A percentile compares a stretch with the other conserved stretches of the same genome.
phyloP scores from a whole-genome alignment of 1,140 invertebrate genomes.

The Caerostris darwini region DNA sequence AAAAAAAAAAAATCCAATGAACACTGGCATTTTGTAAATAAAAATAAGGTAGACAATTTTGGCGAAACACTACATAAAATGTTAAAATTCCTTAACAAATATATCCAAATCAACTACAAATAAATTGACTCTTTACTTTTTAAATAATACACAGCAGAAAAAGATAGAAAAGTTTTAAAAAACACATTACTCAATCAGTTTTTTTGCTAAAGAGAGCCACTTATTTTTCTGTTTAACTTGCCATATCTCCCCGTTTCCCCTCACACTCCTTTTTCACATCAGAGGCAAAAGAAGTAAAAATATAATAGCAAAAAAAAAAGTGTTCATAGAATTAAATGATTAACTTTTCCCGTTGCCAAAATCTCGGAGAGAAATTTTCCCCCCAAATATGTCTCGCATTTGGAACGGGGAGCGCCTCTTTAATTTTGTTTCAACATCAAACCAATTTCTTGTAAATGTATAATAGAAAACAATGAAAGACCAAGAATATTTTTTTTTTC shows the following conservation, averaged over 20 bases:
- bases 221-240: slow-evolving; percentile 75
- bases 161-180: not conserved
- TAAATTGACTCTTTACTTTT: slow-evolving; percentile 40
- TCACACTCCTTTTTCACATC: slow-evolving; percentile 62
- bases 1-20: too few relatives aligned
- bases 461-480: slow-evolving; percentile 78
- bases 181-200: slow-evolving; percentile 45
- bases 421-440: slow-evolving; percentile 78
- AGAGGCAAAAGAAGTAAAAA: slow-evolving; percentile 45
- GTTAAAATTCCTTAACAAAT: not conserved
- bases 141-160: not conserved
- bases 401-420: slow-evolving; percentile 46
- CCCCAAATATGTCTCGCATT: slow-evolving; percentile 72
- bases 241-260: slow-evolving; percentile 63
- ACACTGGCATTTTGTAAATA: too few relatives aligned
- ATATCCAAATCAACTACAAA: slow-evolving; percentile 1
- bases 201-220: slow-evolving; percentile 39
- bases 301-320: slow-evolving; percentile 52
- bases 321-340: slow-evolving; percentile 76
- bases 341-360: slow-evolving; percentile 77
- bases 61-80: not conserved
- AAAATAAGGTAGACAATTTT: too few relatives aligned
- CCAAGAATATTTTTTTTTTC: slow-evolving; percentile 42
- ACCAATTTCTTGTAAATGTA: slow-evolving; percentile 78
- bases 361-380: slow-evolving; percentile 49